A percentile compares a stretch with the other conserved stretches of the same genome.
These are phyloP conservation scores for Philereme transversata DNA, from an alignment of 2,888 invertebrate genomes.

Conservation along the genomic window DNA sequence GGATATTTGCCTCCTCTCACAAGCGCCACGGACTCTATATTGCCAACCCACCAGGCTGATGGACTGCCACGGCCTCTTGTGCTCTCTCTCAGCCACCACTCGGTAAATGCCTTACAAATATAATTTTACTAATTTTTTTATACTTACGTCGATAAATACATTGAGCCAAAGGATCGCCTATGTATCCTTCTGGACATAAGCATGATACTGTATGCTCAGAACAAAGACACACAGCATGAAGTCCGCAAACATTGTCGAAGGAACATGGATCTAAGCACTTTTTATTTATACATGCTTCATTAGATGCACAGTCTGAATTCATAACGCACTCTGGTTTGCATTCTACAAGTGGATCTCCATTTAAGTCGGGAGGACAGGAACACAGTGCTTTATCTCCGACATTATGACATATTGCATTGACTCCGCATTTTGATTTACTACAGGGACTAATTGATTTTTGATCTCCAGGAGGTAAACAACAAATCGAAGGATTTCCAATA, in stretches of 20 bases:
- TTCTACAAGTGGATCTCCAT: constrained; percentile 91
- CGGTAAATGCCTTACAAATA: neutral
- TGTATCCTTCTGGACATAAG: constrained; percentile 89
- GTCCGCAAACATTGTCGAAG: constrained; percentile 88
- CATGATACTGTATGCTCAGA: constrained; percentile 93
- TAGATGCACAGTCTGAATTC: constrained; percentile 90
- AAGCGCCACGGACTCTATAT: too few species aligned
- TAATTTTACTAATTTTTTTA: neutral
- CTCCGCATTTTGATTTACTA: constrained; percentile 89
- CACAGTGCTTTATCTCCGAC: constrained; percentile 88
- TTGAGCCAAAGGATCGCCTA: constrained; percentile 91
- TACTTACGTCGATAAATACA: constrained; percentile 84
- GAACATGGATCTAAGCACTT: constrained; percentile 90
- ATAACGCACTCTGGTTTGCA: constrained; percentile 92
- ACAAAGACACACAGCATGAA: constrained; percentile 91
- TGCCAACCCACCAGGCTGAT: too few species aligned
- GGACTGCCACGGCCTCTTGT: too few species aligned
- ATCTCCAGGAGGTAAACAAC: constrained; percentile 86
- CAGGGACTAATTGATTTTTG: constrained; percentile 86
- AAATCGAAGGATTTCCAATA: constrained; percentile 90
- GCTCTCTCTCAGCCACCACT: too few species aligned
- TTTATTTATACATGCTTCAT: constrained; percentile 89
- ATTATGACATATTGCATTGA: constrained; percentile 91
- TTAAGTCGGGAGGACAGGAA: constrained; percentile 89
- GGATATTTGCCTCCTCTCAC: too few species aligned